Evolutionary conservation across 2,888 invertebrate genomes (phyloP).

Genomic region (Tiliacea aurago): DNA sequence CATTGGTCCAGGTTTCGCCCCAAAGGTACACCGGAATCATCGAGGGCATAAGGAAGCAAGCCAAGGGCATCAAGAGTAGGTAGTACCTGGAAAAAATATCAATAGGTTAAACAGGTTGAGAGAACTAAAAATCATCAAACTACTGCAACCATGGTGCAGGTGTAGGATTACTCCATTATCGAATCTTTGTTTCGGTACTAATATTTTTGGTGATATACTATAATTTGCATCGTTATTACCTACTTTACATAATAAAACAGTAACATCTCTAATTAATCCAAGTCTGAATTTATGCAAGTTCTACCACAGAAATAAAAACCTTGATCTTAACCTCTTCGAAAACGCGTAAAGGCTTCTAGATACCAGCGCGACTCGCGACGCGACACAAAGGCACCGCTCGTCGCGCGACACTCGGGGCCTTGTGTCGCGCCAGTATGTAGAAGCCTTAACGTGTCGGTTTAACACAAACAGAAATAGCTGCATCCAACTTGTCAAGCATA

Average conservation of each 20-base stretch:
- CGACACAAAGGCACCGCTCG: too few species aligned
- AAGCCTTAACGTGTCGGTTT: not conserved
- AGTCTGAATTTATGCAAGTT: not conserved
- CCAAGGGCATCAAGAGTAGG: conserved; percentile 93
- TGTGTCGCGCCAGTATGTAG: too few species aligned
- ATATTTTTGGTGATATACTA: too few species aligned
- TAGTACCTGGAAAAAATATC: conserved; percentile 91
- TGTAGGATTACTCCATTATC: not conserved
- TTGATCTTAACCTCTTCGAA: conserved; percentile 3
- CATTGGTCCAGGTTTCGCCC: conserved; percentile 93
- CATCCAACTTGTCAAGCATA: not conserved
- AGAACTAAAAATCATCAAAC: not conserved
- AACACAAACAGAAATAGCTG: not conserved
- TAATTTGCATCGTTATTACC: not conserved
- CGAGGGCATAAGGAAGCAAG: conserved; percentile 95
- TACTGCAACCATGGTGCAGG: not conserved
- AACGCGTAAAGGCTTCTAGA: too few species aligned
- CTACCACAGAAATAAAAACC: not conserved
- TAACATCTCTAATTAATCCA: not conserved
- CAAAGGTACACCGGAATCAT: conserved; percentile 94
- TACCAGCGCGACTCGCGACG: too few species aligned
- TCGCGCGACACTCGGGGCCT: too few species aligned
- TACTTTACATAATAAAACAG: not conserved
- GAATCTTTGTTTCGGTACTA: not conserved
- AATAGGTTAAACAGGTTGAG: conserved; percentile 26